These are phyloP conservation scores for Numenius arquata DNA, from an alignment of 2,113 vertebrate species.

Conservation along the genomic window DNA sequence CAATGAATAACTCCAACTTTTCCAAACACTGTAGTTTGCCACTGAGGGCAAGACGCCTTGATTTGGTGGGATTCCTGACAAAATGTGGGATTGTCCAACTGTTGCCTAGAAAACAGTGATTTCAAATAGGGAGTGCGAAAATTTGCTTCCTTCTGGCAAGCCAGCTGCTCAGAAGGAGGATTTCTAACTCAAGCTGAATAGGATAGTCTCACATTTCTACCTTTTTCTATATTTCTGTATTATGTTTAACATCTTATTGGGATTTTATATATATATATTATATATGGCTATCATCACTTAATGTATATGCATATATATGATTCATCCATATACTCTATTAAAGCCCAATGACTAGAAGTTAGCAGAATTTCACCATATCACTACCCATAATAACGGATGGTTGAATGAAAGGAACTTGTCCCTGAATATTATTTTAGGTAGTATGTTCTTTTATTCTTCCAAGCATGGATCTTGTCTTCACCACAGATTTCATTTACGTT, in stretches of 20 bases:
- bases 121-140: neutral
- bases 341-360: neutral
- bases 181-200: neutral
- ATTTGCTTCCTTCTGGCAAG: neutral
- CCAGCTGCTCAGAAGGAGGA: neutral
- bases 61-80: neutral
- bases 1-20: neutral
- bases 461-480: neutral
- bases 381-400: neutral
- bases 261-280: neutral
- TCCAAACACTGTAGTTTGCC: neutral
- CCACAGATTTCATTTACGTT: neutral
- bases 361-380: neutral
- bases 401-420: neutral
- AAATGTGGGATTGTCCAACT: neutral
- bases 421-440: neutral
- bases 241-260: neutral
- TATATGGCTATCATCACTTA: neutral
- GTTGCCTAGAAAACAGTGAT: neutral
- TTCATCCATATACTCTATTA: neutral
- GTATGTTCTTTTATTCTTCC: neutral
- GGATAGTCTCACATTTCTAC: neutral
- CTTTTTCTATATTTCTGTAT: neutral
- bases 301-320: neutral
- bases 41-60: neutral